Conservation (phyloP, 2,113 vertebrate genomes). For the Diadophis punctatus region DNA sequence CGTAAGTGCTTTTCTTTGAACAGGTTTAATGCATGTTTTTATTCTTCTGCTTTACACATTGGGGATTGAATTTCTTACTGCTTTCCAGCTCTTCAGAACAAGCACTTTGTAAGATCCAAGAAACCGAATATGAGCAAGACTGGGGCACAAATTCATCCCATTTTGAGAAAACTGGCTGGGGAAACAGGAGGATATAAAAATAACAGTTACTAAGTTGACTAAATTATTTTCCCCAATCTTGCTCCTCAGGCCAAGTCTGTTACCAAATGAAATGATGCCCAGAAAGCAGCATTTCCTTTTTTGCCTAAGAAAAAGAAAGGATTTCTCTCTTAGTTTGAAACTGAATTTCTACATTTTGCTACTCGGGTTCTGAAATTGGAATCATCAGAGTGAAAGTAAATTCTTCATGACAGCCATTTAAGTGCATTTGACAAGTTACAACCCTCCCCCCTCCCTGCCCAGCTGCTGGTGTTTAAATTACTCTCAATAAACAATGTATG, state of each 20-base stretch:
- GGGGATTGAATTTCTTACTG: background rate
- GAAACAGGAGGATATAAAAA: background rate
- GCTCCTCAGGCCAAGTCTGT: background rate
- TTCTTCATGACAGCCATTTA: background rate
- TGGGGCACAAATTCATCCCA: background rate
- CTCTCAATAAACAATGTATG: background rate
- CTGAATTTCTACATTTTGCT: background rate
- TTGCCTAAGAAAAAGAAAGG: background rate
- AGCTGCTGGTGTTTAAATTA: background rate
- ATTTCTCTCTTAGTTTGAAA: background rate
- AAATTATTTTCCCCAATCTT: background rate
- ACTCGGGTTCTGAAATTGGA: background rate
- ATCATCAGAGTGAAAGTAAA: background rate
- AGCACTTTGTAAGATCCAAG: background rate
- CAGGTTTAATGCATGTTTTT: slow-evolving; percentile 15
- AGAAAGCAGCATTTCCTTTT: background rate
- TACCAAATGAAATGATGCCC: background rate
- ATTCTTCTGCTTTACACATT: slow-evolving; percentile 36
- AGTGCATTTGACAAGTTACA: background rate
- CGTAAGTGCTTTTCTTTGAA: slow-evolving; percentile 8
- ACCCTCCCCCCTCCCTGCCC: too few relatives aligned
- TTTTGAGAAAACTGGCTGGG: background rate
- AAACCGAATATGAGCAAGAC: background rate
- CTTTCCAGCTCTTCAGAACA: slow-evolving; percentile 18
- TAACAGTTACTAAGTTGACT: background rate